Evolutionary conservation across 2,113 vertebrate genomes (phyloP).

Genomic region (Elgaria multicarinata): DNA sequence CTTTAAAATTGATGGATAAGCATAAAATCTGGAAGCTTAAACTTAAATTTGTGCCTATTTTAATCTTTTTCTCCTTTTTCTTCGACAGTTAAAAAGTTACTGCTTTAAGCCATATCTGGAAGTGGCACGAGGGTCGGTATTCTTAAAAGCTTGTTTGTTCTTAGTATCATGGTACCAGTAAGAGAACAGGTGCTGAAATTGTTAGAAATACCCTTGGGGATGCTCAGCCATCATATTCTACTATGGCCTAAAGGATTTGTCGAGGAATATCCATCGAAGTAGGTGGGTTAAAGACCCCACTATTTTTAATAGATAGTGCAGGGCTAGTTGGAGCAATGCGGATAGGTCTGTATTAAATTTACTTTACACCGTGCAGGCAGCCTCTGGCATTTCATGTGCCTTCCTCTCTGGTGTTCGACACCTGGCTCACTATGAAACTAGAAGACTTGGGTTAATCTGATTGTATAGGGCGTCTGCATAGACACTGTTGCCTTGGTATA

Average conservation of each 20-base stretch:
- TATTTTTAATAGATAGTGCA: no score
- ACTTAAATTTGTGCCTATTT: neutral
- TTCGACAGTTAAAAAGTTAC: neutral
- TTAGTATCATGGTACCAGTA: no score
- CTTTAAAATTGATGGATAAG: neutral
- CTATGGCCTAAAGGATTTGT: neutral
- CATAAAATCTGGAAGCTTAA: neutral
- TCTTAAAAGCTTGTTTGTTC: neutral
- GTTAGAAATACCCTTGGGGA: neutral
- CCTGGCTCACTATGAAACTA: neutral
- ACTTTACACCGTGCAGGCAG: neutral
- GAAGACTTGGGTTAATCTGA: neutral
- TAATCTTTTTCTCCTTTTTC: neutral
- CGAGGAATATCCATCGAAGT: neutral
- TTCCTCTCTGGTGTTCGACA: neutral
- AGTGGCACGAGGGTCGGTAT: neutral
- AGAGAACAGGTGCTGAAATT: neutral
- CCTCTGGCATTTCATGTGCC: neutral
- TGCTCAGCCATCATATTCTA: neutral
- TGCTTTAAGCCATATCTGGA: neutral
- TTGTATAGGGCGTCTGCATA: no score
- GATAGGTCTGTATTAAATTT: neutral
- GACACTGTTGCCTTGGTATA: neutral
- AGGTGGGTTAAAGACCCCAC: neutral
- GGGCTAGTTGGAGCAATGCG: neutral